Percentiles rank a stretch among this genome's conserved stretches.
phyloP scores from a whole-genome alignment of 2,797 vertebrate genomes.

The Hozukius guyotensis region DNA sequence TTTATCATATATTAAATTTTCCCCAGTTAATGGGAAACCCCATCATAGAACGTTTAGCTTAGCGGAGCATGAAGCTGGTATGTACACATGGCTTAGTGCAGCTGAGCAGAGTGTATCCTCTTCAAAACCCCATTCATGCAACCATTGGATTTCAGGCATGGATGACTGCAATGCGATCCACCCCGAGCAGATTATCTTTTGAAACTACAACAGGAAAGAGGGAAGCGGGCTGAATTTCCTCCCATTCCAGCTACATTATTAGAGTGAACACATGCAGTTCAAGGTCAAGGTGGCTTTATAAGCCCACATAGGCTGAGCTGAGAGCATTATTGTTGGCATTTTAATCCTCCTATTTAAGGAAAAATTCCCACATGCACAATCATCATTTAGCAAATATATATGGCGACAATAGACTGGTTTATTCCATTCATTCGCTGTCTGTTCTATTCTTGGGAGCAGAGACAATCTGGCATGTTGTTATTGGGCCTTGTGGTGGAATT shows the following conservation, averaged over 20 bases:
- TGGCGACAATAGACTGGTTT: constrained; percentile 11
- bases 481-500: constrained; percentile 52
- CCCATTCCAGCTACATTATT: constrained; percentile 9
- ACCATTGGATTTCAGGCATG: constrained; percentile 33
- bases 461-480: constrained; percentile 57
- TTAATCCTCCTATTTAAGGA: constrained; percentile 3
- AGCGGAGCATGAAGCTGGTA: constrained; percentile 23
- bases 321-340: neutral
- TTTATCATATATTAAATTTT: neutral
- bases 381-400: neutral
- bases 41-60: neutral
- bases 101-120: constrained; percentile 34
- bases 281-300: constrained; percentile 25
- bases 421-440: constrained; percentile 34
- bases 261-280: neutral
- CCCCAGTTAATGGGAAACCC: neutral
- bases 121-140: constrained; percentile 47
- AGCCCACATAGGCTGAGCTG: neutral
- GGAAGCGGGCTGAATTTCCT: constrained; percentile 38
- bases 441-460: constrained; percentile 43
- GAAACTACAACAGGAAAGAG: constrained; percentile 46
- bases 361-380: neutral
- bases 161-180: constrained; percentile 54
- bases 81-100: constrained; percentile 31
- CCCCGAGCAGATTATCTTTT: constrained; percentile 48